Evolutionary conservation across 2,888 invertebrate genomes (phyloP).

Genomic region (Pyrocoelia pectoralis): DNA sequence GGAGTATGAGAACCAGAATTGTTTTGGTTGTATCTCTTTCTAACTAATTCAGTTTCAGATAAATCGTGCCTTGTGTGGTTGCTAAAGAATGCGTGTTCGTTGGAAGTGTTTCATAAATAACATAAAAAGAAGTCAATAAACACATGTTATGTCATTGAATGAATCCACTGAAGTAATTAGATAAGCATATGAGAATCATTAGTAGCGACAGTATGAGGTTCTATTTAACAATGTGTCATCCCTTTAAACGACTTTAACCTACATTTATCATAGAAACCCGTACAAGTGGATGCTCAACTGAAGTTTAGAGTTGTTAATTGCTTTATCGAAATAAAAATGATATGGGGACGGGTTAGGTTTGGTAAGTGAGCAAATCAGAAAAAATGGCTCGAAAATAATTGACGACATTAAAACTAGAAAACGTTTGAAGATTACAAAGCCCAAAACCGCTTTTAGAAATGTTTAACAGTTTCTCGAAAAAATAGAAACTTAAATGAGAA

Average conservation of each 20-base stretch:
- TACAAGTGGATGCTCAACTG: no score
- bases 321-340: no score
- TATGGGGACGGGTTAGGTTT: no score
- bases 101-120: slow-evolving; percentile 27
- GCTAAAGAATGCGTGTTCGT: slow-evolving; percentile 33
- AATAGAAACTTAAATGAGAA: neutral
- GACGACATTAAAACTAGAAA: no score
- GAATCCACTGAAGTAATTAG: slow-evolving; percentile 24
- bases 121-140: slow-evolving; percentile 26
- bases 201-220: neutral
- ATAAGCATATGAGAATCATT: neutral
- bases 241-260: neutral
- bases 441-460: no score
- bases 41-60: neutral
- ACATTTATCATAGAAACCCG: neutral
- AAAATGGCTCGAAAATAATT: no score
- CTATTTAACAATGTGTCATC: neutral
- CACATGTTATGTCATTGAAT: slow-evolving; percentile 29
- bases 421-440: no score
- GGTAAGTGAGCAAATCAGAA: no score
- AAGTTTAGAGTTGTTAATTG: no score
- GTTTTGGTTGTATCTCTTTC: slow-evolving; percentile 34
- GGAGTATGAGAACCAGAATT: slow-evolving; percentile 32
- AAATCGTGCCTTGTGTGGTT: slow-evolving; percentile 5
- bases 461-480: neutral